Evolutionary conservation across 64 coral and sea anemone genomes (phyloP).

Genomic region (Stylophora pistillata): DNA sequence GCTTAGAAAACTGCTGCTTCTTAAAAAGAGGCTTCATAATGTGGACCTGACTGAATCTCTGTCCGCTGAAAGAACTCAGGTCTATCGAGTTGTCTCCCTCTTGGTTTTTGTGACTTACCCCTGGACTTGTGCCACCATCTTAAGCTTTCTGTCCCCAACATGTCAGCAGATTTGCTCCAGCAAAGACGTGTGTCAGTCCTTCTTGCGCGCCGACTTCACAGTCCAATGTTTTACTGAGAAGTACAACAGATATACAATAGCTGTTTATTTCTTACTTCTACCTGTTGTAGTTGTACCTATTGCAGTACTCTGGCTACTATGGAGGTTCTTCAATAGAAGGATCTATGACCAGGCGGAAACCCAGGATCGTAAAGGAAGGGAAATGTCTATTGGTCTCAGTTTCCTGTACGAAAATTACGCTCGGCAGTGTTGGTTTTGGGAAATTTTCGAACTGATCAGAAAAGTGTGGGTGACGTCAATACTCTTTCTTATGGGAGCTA

Average conservation of each 20-base stretch:
- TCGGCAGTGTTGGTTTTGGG: conserved; percentile 48
- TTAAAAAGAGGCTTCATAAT: neutral
- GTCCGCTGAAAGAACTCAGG: conserved; percentile 10
- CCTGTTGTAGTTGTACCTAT: neutral
- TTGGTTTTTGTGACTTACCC: conserved; percentile 22
- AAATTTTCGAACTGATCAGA: conserved; percentile 48
- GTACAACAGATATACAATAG: conserved; percentile 24
- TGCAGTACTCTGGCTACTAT: conserved; percentile 5
- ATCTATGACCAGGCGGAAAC: neutral
- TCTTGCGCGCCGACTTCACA: conserved; percentile 35
- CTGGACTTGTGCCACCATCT: conserved; percentile 36
- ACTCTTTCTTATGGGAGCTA: conserved; percentile 40
- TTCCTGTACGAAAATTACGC: conserved; percentile 68
- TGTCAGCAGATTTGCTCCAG: conserved; percentile 48
- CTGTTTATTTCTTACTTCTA: neutral
- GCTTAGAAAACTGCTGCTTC: neutral
- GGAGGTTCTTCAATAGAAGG: conserved; percentile 1
- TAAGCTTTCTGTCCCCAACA: conserved; percentile 22
- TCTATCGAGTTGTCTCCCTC: conserved; percentile 19
- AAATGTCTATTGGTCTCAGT: conserved; percentile 43
- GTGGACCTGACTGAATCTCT: conserved; percentile 9
- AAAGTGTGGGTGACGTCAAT: conserved; percentile 43
- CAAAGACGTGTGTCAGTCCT: conserved; percentile 16
- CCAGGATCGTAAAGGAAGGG: neutral
- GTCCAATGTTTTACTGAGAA: conserved; percentile 31